Evolutionary conservation across 2,888 invertebrate species (phyloP), one percentile per base, ranked within the genome.

Genomic region (Acanthosepion lycidas): DNA sequence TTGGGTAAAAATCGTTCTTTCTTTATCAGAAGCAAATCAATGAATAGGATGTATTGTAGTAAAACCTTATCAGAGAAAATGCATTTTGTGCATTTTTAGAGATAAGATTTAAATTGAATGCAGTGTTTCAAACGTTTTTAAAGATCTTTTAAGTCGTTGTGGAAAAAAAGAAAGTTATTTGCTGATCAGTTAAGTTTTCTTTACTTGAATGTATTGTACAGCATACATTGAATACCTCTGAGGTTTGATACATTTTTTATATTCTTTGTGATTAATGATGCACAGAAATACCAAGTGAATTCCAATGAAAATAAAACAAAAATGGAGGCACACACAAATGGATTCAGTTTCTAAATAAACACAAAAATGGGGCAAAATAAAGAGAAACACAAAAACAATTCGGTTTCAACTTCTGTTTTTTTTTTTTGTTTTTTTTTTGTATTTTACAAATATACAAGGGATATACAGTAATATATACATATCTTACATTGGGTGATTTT

Each of bases 401-500:
- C 78, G n/a, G 78, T 78, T 78, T 78, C 12, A n/a, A 78, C 9
- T n/a, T 78, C n/a, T 6, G n/a, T 78, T 78, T 64, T 59, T 26
- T 59, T 64, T 78, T 78, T 64, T 59, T 26, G 4, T 64, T 78
- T 78, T 0, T 26, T 64, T 78, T 78, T 78, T 78, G n/a, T 78
- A 78, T 78, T 78, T n/a, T 78, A 78, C 78, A 78, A 78, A 78
- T 78, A 78, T 78, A 78, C 78, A 78, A 78, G 78, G 78, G 78
- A 78, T 78, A 78, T 78, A 78, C 78, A 78, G 78, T n/a, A 78
- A 78, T 78, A 78, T 78, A 78, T 78, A 78, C 78, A 78, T 78
- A 78, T 78, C 78, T 78, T 78, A 78, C 78, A 78, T 78, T 78
- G 15, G 23, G 2, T n/a, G 78, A 78, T n/a, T 78, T 78, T n/a